Evolutionary conservation across 2,888 invertebrate species (phyloP), one percentile per base, ranked within the genome.

Genomic region (Drosophila yooni): DNA sequence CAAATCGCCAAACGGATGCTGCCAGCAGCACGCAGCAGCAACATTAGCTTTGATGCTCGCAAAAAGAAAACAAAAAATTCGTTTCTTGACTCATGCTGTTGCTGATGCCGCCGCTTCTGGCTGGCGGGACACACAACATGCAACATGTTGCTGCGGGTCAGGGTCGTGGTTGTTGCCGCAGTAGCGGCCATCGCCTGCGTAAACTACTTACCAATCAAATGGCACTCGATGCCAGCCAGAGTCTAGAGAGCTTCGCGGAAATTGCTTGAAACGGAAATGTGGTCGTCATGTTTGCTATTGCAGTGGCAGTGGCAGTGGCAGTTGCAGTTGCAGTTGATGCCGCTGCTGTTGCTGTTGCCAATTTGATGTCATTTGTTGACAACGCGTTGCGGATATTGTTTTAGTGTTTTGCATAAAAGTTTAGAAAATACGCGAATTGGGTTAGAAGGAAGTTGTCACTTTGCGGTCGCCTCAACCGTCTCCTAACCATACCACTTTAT

Each of bases 221-320:
- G 80, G 71, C 80, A 85, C 85, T 84, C 71, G 74, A 67, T 67
- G 67, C 54, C 67, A 73, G 65, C 57, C 51, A 56, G 40, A 60
- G 73, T 71, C 70, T 53, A 67, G 71, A 74, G 72, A 81, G 78
- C 40, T 70, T 82, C 84, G 86, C 86, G 88, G 86, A 86, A 86
- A 86, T 90, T 86, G 89, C 86, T 88, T 90, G 90, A 86, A 88
- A 90, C 90, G 86, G 86, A 86, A 86, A 90, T 90, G 88, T 85
- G 90, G 69, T 75, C 71, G 84, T 83, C 69, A 72, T 66, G 68
- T 70, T 31, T 66, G 74, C 27, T 63, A 71, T 31, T 69, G 63
- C 33, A 33, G 33, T 33, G 33, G 63, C 38, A 34, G 34, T 34
- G 13, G 34, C 27, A 46, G 11, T 29, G 5, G 63, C 21, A 33